Evolutionary conservation across 2,888 invertebrate species (phyloP), one percentile per base, ranked within the genome.

Genomic region (Actias luna): DNA sequence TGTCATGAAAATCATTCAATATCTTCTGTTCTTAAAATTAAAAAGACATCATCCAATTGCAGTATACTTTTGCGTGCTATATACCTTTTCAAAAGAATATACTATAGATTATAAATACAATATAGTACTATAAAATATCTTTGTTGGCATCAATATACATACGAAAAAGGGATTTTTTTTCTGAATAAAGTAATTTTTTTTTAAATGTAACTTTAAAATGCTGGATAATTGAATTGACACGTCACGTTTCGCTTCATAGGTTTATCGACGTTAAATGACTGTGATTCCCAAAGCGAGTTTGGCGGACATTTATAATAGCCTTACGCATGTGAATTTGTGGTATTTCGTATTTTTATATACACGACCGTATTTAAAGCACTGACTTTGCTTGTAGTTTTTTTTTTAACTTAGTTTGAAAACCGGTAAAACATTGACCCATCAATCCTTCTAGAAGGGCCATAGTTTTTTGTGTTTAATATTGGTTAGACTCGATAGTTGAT

Each of bases 301-400:
- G 62, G 59, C 59, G 52, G 33, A 50, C 50, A 59, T 69, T 61
- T n/a, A 57, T 57, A n/a, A n/a, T n/a, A 55, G 29, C 55, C 61
- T 61, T 55, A 66, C 65, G 63, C 60, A 22, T 65, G 69, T 72
- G 68, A 60, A 70, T 67, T 61, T 61, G 36, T 55, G 55, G 52
- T 61, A 33, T 35, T 50, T 68, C 69, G 25, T 61, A 39, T 36
- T 25, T 27, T 25, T 46, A 25, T 59, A 8, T 39, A 42, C 29
- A 18, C 22, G 36, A 59, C 27, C 39, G 14, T 16, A 8, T 33
- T 50, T 25, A 33, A 33, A 33, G n/a, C 22, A n/a, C 18, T 33
- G 50, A 16, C 39, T 36, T 60, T 5, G 25, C 16, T 50, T 50
- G 12, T 22, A 50, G 46, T 50, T 33, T 22, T 50, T 2, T 60